phyloP scores from a whole-genome alignment of 2,888 invertebrate genomes.

The Thera britannica region DNA sequence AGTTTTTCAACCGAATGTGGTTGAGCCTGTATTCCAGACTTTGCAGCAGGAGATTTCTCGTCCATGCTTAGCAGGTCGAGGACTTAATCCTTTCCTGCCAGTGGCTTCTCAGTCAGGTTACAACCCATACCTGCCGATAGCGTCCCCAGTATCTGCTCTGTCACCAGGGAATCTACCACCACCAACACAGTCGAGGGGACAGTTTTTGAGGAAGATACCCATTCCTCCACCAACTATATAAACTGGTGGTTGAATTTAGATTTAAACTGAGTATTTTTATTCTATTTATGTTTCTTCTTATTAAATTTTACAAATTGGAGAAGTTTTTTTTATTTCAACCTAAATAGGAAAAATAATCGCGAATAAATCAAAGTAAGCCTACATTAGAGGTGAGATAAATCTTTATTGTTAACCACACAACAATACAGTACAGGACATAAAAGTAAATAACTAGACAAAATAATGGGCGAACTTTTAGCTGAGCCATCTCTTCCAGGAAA shows the following conservation, averaged over 20 bases:
- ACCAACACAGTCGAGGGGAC: slow-evolving; percentile 52
- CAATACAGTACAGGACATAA: no score
- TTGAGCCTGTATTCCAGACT: slow-evolving; percentile 28
- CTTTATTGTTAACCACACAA: no score
- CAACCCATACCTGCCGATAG: slow-evolving; percentile 57
- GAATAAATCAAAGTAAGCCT: no score
- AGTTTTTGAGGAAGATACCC: slow-evolving; percentile 64
- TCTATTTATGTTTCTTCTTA: slow-evolving; percentile 3
- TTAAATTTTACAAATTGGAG: background rate
- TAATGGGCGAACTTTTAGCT: no score
- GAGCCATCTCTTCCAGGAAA: no score
- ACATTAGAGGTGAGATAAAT: no score
- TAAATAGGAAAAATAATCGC: background rate
- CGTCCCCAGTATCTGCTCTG: slow-evolving; percentile 57
- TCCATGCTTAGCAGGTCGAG: slow-evolving; percentile 4
- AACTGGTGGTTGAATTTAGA: slow-evolving; percentile 8
- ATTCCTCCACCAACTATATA: slow-evolving; percentile 61
- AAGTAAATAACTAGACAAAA: no score
- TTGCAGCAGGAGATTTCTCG: slow-evolving; percentile 10
- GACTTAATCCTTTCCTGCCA: no score
- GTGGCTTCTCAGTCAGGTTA: slow-evolving; percentile 18
- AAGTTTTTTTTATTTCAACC: background rate
- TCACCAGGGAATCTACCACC: slow-evolving; percentile 55
- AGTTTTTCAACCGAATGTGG: background rate
- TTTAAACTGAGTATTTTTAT: background rate